Percentiles rank a stretch among this genome's conserved stretches.
Evolutionary conservation across 2,888 invertebrate species (phyloP).

Genomic region (Lutraria lutraria): DNA sequence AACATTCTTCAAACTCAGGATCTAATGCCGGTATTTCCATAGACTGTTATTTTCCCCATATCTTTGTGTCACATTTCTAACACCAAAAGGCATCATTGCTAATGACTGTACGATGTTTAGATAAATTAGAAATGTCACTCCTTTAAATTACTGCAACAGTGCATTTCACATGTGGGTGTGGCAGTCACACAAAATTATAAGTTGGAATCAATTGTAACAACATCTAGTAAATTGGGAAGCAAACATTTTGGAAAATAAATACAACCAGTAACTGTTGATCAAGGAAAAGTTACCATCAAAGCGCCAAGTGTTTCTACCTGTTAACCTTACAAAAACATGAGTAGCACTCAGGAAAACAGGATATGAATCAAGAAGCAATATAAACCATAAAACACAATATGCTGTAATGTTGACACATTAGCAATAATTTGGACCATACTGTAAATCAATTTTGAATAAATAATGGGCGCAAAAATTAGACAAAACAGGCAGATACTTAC

Average conservation of each 20-base stretch:
- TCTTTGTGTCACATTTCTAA: too few relatives aligned
- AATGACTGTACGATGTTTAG: too few relatives aligned
- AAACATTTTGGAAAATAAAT: too few relatives aligned
- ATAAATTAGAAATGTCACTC: neutral
- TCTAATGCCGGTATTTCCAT: too few relatives aligned
- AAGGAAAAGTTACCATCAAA: neutral
- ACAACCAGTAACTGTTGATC: too few relatives aligned
- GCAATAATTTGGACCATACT: neutral
- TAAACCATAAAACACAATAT: neutral
- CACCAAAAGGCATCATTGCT: too few relatives aligned
- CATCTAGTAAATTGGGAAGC: neutral
- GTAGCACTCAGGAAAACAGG: neutral
- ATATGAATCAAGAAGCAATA: neutral
- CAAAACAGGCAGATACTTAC: slow-evolving; percentile 11
- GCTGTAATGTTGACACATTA: neutral
- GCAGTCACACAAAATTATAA: neutral
- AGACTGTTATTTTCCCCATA: too few relatives aligned
- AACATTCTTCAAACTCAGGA: too few relatives aligned
- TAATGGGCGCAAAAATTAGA: neutral
- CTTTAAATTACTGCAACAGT: neutral
- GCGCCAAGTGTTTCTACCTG: neutral
- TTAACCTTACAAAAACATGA: neutral
- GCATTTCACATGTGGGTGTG: neutral
- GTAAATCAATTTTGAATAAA: neutral
- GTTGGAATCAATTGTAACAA: neutral